Evolutionary conservation across 2,797 vertebrate species (phyloP), one percentile per base, ranked within the genome.

Genomic region (Arnoldichthys spilopterus): DNA sequence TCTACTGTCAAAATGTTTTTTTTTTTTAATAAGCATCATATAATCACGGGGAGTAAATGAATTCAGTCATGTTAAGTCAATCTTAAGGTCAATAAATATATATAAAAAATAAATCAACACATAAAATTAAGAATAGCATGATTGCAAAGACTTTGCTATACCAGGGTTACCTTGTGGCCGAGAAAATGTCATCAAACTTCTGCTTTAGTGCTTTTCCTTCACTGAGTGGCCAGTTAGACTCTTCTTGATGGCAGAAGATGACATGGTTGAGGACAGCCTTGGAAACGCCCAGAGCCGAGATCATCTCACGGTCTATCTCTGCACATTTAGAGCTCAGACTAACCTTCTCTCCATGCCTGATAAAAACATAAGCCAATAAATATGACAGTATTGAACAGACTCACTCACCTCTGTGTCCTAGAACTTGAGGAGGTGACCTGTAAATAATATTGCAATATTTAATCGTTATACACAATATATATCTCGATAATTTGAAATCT

Each of bases 221-320:
- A 67, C 96, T 95, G 22, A 99, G 91, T 0, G 98, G 98, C 98
- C 98, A 99, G 91, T 97, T 99, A 24, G 98, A 98, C 15, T 99
- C 98, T 85, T 99, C 98, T 94, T 99, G 98, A 84, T 99, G 98
- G 87, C 98, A 99, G 89, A 99, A 99, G 85, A 99, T 97, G 88
- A 99, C 98, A 8, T 98, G 94, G 88, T 95, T 98, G 56, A 99
- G 91, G 69, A 99, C 97, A 0, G 98, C 88, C 78, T 97, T 98
- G 43, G 97, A 97, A 77, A 99, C 98, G 0, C 98, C 98, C 59
- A 99, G 91, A 12, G 95, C 88, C 0, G 95, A 94, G 90, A 99
- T 97, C 97, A 99, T 98, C 89, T 98, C 98, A 43, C 94, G 91
- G 75, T 99, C 97, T 20, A 99, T 90, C 84, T 99, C 98, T 12